Base-by-base conservation (phyloP, 2,113 vertebrate species). In the Actenoides lindsayi region DNA sequence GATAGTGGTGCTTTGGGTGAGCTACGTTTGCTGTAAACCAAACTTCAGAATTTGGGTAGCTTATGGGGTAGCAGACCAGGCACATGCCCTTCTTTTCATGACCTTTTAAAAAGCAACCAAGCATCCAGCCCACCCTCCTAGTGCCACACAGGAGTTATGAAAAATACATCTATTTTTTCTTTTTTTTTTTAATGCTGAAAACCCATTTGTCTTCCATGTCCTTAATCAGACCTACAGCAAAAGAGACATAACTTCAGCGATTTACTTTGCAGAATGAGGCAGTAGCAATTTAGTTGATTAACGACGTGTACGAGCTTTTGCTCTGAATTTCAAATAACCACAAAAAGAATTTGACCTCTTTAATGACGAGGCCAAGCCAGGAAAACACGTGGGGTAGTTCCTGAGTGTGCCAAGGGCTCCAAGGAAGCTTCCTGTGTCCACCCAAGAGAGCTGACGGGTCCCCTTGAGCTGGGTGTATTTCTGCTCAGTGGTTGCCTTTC, bases 251-350 rank as follows among this genome's bases (percentile, higher is more conserved):
- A 81, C 65, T 90, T 91, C 24, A 83, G 70, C 86, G 87, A 95
- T 95, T 96, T 94, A 56, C 71, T 90, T 92, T 94, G 62, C 80
- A 93, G 83, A 85, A 90, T 73, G 76, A 93, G 39, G 59, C 74
- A 70, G 80, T 84, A 83, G 79, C 84, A 93, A 94, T 96, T 93
- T 94, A 59, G 41, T 94, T 95, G 93, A 96, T 96, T 95, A 95
- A 96, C 10, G n/a, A 53, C 9, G 2, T 54, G 46, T 37, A 46
- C 57, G 41, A 56, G 68, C 74, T 93, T 94, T 89, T 83, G 56
- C 85, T 89, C 69, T 80, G 67, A 80, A 68, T 89, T 87, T 91
- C 82, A 96, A 92, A 67, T 88, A 57, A 57, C 46, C 81, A 69
- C 51, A 75, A 88, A 91, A 95, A 78, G 68, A 10, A 79, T 53